Base-by-base conservation (phyloP, 2,888 invertebrate species). In the Ophraella communa region DNA sequence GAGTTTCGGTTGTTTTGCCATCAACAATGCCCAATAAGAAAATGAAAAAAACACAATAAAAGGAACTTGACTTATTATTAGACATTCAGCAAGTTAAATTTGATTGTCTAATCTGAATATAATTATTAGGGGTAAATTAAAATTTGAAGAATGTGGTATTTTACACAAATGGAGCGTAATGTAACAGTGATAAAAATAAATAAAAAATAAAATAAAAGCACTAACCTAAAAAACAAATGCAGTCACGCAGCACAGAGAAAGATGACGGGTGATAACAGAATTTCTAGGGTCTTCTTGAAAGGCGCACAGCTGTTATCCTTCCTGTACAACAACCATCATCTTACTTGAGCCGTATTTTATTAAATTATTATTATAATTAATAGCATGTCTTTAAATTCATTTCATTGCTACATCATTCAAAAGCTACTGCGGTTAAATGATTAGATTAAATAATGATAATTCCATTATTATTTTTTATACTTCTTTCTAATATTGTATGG, bases 211-310 rank as follows among this genome's bases (percentile, higher is more conserved):
- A 74, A 74, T 74, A 76, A 78, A 77, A 76, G 75, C 81, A 82
- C 82, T 82, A 79, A 82, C 82, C 81, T 82, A 82, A 80, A 77
- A 74, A 72, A 76, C 66, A 75, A 79, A 76, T 76, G 73, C 74
- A 75, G 75, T 82, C 81, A 89, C 83, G 89, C 89, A 83, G 89
- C 89, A 86, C 87, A 89, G 84, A 89, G 87, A 88, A 89, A 89
- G 86, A 89, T 88, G 87, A 89, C 88, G 83, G 89, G 89, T 86
- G 89, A 87, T 85, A 89, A 85, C 84, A 89, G 86, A 84, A 89
- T 86, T 87, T 88, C 88, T 85, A 89, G 87, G 83, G 89, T 88
- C 85, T 88, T 88, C 88, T 89, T 89, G 87, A 89, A 88, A 86
- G 89, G 88, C 84, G 88, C 87, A 86, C 88, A 88, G 83, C 84